Evolutionary conservation across 2,797 vertebrate genomes (phyloP).

Genomic region (Cyprinodon diabolis): DNA sequence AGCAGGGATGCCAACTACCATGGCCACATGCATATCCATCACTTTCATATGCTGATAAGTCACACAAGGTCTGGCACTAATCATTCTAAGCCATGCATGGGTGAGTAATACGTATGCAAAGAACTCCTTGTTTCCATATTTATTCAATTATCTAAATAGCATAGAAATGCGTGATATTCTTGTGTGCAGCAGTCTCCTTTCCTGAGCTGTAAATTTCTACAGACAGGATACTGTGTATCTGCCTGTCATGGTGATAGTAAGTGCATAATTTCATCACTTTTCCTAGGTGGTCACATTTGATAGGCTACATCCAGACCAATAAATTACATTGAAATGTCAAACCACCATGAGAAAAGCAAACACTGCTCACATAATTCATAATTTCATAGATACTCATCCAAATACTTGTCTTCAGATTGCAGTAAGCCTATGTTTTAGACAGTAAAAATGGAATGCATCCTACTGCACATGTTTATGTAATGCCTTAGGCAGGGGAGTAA

Average conservation of each 20-base stretch:
- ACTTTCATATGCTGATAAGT: conserved; percentile 49
- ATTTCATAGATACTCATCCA: conserved; percentile 18
- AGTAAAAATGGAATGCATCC: conserved; percentile 18
- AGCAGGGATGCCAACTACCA: conserved; percentile 66
- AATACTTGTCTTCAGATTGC: conserved; percentile 36
- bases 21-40: conserved; percentile 65
- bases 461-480: conserved; percentile 54
- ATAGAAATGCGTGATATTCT: conserved; percentile 18
- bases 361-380: conserved; percentile 40
- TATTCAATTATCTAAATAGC: conserved; percentile 68
- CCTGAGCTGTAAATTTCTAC: conserved; percentile 18
- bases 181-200: conserved; percentile 20
- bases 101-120: conserved; percentile 50
- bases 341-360: conserved; percentile 40
- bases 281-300: conserved; percentile 34
- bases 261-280: conserved; percentile 50
- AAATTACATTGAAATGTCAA: conserved; percentile 52
- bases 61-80: conserved; percentile 57
- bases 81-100: conserved; percentile 11
- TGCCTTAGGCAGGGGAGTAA: conserved; percentile 58
- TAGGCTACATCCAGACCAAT: conserved; percentile 41
- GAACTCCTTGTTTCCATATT: conserved; percentile 52
- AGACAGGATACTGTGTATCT: conserved; percentile 29
- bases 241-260: conserved; percentile 42
- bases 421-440: conserved; percentile 42